Evolutionary conservation across 2,113 vertebrate genomes (phyloP).

Genomic region (Oceanites oceanicus): DNA sequence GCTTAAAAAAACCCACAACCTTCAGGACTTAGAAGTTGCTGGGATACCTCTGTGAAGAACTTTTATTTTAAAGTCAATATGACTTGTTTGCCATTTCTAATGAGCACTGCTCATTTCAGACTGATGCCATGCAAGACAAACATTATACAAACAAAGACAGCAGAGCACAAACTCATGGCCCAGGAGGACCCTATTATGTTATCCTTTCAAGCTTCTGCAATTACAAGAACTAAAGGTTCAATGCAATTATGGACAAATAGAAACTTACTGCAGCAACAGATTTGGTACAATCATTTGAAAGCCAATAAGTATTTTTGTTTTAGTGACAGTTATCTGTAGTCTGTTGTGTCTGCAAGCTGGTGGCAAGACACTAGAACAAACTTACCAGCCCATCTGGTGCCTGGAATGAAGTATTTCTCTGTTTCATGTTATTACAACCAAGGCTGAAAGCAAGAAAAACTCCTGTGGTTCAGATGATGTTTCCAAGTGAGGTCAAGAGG

Average conservation of each 20-base stretch:
- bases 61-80: neutral
- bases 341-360: slow-evolving; percentile 54
- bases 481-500: neutral
- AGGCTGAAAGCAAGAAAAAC: neutral
- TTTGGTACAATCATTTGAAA: slow-evolving; percentile 29
- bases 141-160: neutral
- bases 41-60: neutral
- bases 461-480: neutral
- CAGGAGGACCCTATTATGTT: neutral
- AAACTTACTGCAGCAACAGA: slow-evolving; percentile 47
- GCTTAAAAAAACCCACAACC: neutral
- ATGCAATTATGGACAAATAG: slow-evolving; percentile 18
- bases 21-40: neutral
- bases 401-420: slow-evolving; percentile 14
- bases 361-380: slow-evolving; percentile 58
- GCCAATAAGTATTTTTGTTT: slow-evolving; percentile 48
- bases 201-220: neutral
- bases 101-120: neutral
- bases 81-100: neutral
- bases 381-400: slow-evolving; percentile 50
- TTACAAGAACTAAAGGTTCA: neutral
- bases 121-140: neutral
- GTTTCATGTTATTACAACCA: neutral
- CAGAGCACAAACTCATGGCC: neutral
- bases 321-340: slow-evolving; percentile 42